phyloP scores from a whole-genome alignment of 2,797 vertebrate genomes.

The Morelia viridis region DNA sequence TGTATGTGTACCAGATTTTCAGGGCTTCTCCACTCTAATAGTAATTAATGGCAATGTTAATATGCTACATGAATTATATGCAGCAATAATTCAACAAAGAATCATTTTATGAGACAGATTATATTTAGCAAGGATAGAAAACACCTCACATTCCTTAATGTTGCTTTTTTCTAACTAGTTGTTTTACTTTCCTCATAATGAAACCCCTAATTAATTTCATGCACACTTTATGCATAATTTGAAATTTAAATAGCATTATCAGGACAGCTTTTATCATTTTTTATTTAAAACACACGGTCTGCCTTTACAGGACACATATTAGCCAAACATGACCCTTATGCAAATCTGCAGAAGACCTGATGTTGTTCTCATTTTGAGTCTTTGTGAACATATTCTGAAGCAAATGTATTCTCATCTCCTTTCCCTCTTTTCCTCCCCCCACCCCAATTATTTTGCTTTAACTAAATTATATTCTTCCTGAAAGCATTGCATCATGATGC shows the following conservation, averaged over 20 bases:
- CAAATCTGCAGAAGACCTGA: slow-evolving; percentile 76
- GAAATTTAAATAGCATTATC: slow-evolving; percentile 86
- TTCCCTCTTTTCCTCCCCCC: slow-evolving; percentile 20
- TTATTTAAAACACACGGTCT: slow-evolving; percentile 79
- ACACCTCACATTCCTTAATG: slow-evolving; percentile 88
- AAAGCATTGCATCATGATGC: not conserved
- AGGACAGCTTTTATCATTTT: slow-evolving; percentile 86
- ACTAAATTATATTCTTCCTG: not conserved
- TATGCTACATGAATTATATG: slow-evolving; percentile 91
- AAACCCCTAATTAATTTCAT: slow-evolving; percentile 97
- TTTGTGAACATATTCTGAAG: slow-evolving; percentile 71
- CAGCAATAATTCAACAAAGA: slow-evolving; percentile 82
- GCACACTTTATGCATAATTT: slow-evolving; percentile 91
- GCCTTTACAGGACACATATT: slow-evolving; percentile 84
- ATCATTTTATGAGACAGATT: slow-evolving; percentile 92
- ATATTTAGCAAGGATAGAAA: slow-evolving; percentile 91
- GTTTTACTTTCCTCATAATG: slow-evolving; percentile 86
- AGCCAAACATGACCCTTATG: slow-evolving; percentile 87
- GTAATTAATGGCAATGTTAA: slow-evolving; percentile 96
- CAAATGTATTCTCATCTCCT: slow-evolving; percentile 61
- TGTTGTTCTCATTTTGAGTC: slow-evolving; percentile 76
- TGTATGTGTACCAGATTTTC: slow-evolving; percentile 78
- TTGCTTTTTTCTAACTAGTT: slow-evolving; percentile 77
- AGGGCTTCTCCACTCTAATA: slow-evolving; percentile 81
- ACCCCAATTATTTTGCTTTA: not conserved